Base-by-base conservation (phyloP, 2,797 vertebrate genomes). In the Centroberyx gerrardi region DNA sequence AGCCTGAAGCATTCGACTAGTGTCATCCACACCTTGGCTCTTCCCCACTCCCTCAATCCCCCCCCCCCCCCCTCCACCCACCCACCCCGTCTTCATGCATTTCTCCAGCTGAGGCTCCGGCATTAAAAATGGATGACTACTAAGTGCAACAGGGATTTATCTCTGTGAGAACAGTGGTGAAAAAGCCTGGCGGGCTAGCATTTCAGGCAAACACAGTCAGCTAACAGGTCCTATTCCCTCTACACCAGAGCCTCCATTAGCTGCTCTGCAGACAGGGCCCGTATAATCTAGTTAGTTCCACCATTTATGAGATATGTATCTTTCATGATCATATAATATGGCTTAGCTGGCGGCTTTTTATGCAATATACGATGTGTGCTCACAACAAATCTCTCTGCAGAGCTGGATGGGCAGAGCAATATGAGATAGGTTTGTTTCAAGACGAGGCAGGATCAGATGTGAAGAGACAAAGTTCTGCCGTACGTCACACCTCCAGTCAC, bases 41-140 rank as follows among this genome's bases (percentile, higher is more conserved):
- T 10, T 18, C 78, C 83, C 36, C 83, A 66, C 46, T 48, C 73
- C 31, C n/a, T 1, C 59, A 76, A 52, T 33, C 52, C 71, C 10
- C 3, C 28, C 66, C 17, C 14, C 54, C 52, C 27, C 61, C 59
- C 36, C 38, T 22, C 31, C 22, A 42, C 27, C 81, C 28, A 59
- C 69, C 56, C 67, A 72, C 48, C 61, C 73, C 72, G 74, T 72
- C 86, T 83, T 83, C 82, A 81, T 87, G 87, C 87, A 76, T 86
- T 85, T 85, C 88, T 89, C 92, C 91, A 94, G 92, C 92, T 92
- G 91, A 90, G 92, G 83, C 90, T 73, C 84, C 76, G 40, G 78
- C 92, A 95, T 95, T 95, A 95, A 95, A 95, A 95, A 95, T 95
- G 91, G 84, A 95, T 95, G 93, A 93, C 90, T 92, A 90, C 92